Conservation (phyloP, 2,797 vertebrate species). For the Bovichtus diacanthus region DNA sequence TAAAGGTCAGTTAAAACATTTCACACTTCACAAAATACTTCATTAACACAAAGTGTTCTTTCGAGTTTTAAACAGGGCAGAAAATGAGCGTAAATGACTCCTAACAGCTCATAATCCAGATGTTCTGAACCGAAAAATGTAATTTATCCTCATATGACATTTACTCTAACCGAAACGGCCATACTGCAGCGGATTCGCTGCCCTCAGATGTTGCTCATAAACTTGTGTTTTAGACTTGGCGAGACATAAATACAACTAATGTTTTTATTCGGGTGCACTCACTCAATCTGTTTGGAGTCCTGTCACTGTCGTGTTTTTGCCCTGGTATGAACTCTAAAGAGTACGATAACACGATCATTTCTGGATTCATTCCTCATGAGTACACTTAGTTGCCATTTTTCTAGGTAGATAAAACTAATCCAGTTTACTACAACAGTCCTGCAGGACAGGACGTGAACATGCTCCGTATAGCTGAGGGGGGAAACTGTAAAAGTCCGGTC, state of each 20-base stretch:
- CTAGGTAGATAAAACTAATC: not conserved
- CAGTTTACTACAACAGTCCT: not conserved
- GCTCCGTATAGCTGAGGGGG: not conserved
- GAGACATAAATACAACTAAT: constrained; percentile 11
- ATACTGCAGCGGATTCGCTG: not conserved
- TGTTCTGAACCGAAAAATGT: constrained; percentile 28
- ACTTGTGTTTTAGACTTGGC: not conserved
- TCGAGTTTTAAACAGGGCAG: constrained; percentile 39
- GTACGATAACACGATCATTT: not conserved
- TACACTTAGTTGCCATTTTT: not conserved
- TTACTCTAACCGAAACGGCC: constrained; percentile 4
- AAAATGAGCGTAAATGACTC: constrained; percentile 46
- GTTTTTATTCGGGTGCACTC: constrained; percentile 15
- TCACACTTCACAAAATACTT: constrained; percentile 50
- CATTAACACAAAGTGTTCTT: constrained; percentile 44
- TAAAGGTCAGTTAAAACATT: constrained; percentile 56
- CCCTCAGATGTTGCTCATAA: not conserved
- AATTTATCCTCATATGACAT: constrained; percentile 19
- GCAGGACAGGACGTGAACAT: not conserved
- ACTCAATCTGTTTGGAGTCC: not conserved
- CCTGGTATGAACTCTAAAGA: not conserved
- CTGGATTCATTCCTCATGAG: not conserved
- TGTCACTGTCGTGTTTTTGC: not conserved
- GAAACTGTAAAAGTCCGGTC: not conserved
- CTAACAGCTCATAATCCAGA: constrained; percentile 47